A percentile compares a stretch with the other conserved stretches of the same genome.
These are phyloP conservation scores for Pocillopora damicornis DNA, from an alignment of 64 coral and sea anemone species.

Conservation along the genomic window DNA sequence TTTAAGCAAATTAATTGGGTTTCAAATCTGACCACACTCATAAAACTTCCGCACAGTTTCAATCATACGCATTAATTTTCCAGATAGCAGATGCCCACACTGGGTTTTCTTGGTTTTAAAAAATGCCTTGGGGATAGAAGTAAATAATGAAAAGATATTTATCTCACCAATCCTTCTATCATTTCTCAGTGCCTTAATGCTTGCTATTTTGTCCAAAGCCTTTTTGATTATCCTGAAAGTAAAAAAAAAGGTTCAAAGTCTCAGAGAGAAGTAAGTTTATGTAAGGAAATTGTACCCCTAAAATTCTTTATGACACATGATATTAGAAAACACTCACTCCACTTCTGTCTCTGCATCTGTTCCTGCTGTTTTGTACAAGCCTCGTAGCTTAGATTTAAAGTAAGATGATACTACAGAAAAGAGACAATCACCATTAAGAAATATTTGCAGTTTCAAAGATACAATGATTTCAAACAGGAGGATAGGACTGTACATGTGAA, in stretches of 20 bases:
- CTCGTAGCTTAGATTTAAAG: conserved; percentile 92
- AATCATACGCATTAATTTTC: too few species aligned
- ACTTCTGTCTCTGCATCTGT: conserved; percentile 92
- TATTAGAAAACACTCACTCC: conserved; percentile 58
- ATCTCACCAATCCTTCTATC: conserved; percentile 67
- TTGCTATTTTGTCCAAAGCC: conserved; percentile 94
- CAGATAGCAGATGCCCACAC: too few species aligned
- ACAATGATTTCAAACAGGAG: too few species aligned
- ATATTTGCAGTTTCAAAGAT: too few species aligned
- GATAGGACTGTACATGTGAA: too few species aligned
- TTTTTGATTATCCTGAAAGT: conserved; percentile 79
- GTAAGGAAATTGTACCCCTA: not conserved
- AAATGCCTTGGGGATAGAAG: not conserved
- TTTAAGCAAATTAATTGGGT: not conserved
- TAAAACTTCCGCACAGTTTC: too few species aligned
- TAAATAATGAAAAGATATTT: not conserved
- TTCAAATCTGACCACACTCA: not conserved
- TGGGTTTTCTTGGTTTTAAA: too few species aligned
- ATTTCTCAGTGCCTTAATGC: conserved; percentile 90
- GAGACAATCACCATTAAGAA: not conserved
- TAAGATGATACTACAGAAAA: conserved; percentile 83
- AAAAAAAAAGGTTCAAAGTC: conserved; percentile 10
- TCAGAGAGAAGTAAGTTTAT: not conserved
- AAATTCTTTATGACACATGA: not conserved
- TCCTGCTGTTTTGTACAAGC: conserved; percentile 91